phyloP scores from a whole-genome alignment of 2,113 vertebrate genomes.

The Clarias macrocephalus region DNA sequence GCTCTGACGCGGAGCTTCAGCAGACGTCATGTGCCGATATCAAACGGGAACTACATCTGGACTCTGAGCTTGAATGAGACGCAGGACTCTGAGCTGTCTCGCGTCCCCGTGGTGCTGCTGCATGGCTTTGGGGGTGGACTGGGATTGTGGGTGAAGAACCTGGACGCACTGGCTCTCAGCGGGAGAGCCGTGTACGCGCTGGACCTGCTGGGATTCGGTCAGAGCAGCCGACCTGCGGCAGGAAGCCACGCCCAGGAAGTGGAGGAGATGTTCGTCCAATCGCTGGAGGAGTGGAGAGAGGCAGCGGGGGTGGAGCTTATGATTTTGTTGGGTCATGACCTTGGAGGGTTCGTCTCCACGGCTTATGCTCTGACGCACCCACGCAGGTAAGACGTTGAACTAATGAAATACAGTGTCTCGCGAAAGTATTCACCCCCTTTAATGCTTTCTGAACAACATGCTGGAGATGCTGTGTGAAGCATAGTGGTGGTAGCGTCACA shows the following conservation, averaged over 20 bases:
- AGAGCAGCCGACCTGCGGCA: slow-evolving; percentile 85
- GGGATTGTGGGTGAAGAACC: slow-evolving; percentile 91
- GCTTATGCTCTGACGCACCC: slow-evolving; percentile 88
- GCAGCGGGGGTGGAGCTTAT: slow-evolving; percentile 81
- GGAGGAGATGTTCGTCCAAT: slow-evolving; percentile 86
- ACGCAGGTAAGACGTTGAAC: slow-evolving; percentile 73
- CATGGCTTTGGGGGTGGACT: slow-evolving; percentile 92
- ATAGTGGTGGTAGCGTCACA: background rate
- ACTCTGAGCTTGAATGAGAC: slow-evolving; percentile 80
- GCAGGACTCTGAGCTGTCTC: slow-evolving; percentile 50
- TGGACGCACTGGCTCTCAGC: slow-evolving; percentile 79
- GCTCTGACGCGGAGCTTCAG: slow-evolving; percentile 78
- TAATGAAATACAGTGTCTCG: background rate
- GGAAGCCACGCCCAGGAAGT: slow-evolving; percentile 75
- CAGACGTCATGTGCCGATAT: slow-evolving; percentile 80
- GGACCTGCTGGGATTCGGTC: slow-evolving; percentile 91
- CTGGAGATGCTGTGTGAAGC: background rate
- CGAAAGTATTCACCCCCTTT: background rate
- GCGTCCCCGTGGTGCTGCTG: slow-evolving; percentile 85
- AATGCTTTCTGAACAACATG: background rate
- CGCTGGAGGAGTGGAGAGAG: slow-evolving; percentile 89
- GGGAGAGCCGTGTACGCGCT: slow-evolving; percentile 82
- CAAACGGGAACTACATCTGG: slow-evolving; percentile 86
- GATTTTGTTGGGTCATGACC: slow-evolving; percentile 91
- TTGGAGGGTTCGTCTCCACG: slow-evolving; percentile 88